These are phyloP conservation scores for Spilarctia lutea DNA, from an alignment of 2,888 invertebrate genomes.

Conservation along the genomic window DNA sequence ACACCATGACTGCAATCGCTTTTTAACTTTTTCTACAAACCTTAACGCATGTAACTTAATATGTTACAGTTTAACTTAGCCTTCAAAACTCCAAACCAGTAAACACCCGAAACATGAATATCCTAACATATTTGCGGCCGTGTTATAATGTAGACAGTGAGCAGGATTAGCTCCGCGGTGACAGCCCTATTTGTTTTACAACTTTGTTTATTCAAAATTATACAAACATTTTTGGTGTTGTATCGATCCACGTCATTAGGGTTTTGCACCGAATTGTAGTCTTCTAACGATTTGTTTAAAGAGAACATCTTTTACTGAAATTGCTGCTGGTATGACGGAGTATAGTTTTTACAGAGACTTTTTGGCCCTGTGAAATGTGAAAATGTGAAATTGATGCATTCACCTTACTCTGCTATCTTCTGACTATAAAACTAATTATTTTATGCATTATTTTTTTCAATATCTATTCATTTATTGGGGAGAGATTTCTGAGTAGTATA, in stretches of 20 bases:
- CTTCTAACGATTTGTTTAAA: not conserved
- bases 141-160: constrained; percentile 39
- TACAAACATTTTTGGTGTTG: constrained; percentile 16
- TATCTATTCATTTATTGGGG: no score
- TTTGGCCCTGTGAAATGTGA: not conserved
- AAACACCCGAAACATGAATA: constrained; percentile 11
- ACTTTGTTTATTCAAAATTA: constrained; percentile 39
- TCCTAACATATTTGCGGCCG: constrained; percentile 32
- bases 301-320: not conserved
- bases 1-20: not conserved
- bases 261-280: constrained; percentile 10
- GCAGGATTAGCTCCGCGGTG: constrained; percentile 38
- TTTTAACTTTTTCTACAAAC: not conserved
- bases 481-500: no score
- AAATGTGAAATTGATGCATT: not conserved
- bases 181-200: constrained; percentile 40
- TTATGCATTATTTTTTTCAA: no score
- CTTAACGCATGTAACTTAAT: not conserved
- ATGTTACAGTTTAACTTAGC: not conserved
- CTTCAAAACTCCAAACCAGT: not conserved
- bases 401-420: not conserved
- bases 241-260: constrained; percentile 21
- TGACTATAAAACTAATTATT: no score
- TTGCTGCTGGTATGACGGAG: not conserved
- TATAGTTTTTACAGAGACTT: not conserved